Base-by-base conservation (phyloP, 2,888 invertebrate species). In the Euphydryas editha region DNA sequence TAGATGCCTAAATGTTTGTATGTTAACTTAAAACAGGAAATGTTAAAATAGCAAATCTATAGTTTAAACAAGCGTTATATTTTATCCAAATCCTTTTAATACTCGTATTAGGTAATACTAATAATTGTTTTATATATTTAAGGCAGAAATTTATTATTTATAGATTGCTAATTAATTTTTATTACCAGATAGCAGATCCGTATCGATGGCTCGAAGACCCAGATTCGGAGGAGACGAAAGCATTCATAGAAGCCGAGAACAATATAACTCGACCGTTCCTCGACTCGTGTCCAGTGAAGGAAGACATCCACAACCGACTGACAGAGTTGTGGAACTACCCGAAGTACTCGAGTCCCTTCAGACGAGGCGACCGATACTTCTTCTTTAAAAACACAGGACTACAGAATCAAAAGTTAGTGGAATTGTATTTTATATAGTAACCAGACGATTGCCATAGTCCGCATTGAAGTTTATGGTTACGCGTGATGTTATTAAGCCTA, bases 151-250 rank as follows among this genome's bases (percentile, higher is more conserved):
- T n/a, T n/a, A 30, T 30, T 30, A 30, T 30, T 30, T 30, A 30
- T 30, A 7, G 1, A 51, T 17, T 13, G 8, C 21, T 13, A 18
- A 2, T 6, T 20, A 24, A 51, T 6, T 1, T n/a, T 36, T 10
- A 21, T 37, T 57, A 62, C 55, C 85, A 98, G 98, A 94, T 98
- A 62, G 75, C 85, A 60, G 99, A 99, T 90, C 97, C 98, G 0
- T 99, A 99, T 87, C 95, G 99, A 64, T 99, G 99, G 98, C 88
- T 99, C 67, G 99, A 99, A 87, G 97, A 99, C 88, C 98, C 99
- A 0, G 98, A 99, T 87, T 94, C 97, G 0, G 94, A 95, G 67
- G 98, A 99, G 86, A 99, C 99, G 2, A 96, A 97, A 85, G 94
- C 94, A 63, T 99, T 97, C 91, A 97, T 99, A 21, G 96, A 97